Evolutionary conservation across 1,140 invertebrate species (phyloP).

Genomic region (Contarinia nasturtii): DNA sequence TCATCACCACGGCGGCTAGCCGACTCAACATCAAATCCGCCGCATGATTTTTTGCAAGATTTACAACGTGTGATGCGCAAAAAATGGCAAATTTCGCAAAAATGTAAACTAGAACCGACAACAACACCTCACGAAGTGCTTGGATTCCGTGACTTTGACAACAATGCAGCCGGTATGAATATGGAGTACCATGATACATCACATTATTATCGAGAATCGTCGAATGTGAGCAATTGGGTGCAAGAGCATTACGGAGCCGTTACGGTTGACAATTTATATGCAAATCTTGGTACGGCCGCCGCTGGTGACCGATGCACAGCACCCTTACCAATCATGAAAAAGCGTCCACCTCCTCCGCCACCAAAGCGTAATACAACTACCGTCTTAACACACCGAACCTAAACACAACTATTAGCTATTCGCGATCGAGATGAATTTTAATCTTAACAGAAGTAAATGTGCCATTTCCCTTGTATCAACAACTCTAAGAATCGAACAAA

Average conservation of each 20-base stretch:
- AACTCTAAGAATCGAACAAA: too few relatives aligned
- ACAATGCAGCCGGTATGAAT: constrained; percentile 7
- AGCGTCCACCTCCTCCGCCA: constrained; percentile 52
- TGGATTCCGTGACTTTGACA: constrained; percentile 55
- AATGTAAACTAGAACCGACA: constrained; percentile 65
- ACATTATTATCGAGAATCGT: constrained; percentile 50
- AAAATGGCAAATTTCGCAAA: constrained; percentile 85
- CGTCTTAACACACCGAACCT: constrained; percentile 33
- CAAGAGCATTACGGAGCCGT: constrained; percentile 58
- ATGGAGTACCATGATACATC: constrained; percentile 16
- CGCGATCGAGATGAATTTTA: too few relatives aligned
- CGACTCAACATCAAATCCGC: constrained; percentile 51
- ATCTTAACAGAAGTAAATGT: too few relatives aligned
- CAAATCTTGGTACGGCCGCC: constrained; percentile 12
- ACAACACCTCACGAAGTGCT: constrained; percentile 79
- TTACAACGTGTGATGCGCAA: constrained; percentile 80
- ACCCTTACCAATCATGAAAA: constrained; percentile 23
- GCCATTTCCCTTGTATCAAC: too few relatives aligned
- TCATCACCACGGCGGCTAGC: constrained; percentile 52
- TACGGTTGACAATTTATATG: constrained; percentile 16
- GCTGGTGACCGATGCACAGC: constrained; percentile 5
- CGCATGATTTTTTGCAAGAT: constrained; percentile 67
- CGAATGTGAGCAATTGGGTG: constrained; percentile 77
- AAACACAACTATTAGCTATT: too few relatives aligned
- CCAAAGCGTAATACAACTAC: constrained; percentile 62